A percentile compares a stretch with the other conserved stretches of the same genome.
phyloP scores from a whole-genome alignment of 2,113 vertebrate species.

The Phaethornis superciliosus region DNA sequence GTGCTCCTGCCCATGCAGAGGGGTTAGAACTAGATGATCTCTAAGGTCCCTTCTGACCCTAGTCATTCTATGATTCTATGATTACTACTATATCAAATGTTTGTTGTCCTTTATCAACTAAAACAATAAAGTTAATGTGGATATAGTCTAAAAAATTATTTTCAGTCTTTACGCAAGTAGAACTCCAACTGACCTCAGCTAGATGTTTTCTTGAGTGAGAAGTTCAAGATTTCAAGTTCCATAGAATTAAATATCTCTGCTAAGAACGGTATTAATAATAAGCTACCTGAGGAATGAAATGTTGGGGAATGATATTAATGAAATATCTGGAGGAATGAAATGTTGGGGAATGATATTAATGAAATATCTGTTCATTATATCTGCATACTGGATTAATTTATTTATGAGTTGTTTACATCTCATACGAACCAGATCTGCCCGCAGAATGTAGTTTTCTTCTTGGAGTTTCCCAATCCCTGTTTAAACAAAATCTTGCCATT shows the following conservation, averaged over 20 bases:
- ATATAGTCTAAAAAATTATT: not conserved
- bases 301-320: not conserved
- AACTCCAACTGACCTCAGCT: not conserved
- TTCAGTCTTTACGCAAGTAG: not conserved
- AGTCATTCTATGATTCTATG: no score
- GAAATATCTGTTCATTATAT: slow-evolving; percentile 20
- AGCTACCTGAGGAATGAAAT: slow-evolving; percentile 34
- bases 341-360: not conserved
- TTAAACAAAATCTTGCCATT: not conserved
- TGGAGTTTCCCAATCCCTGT: not conserved
- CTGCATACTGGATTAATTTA: not conserved
- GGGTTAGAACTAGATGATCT: no score
- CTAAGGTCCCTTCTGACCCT: no score
- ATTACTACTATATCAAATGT: not conserved
- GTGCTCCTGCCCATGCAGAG: no score
- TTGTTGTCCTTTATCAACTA: not conserved
- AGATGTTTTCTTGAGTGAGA: not conserved
- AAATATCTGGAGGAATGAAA: slow-evolving; percentile 31
- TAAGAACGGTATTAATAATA: not conserved
- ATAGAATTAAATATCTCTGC: not conserved
- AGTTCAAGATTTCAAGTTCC: not conserved
- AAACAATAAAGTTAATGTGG: not conserved
- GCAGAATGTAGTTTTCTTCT: slow-evolving; percentile 9
- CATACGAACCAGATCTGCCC: slow-evolving; percentile 6
- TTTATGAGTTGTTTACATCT: not conserved